Evolutionary conservation across 2,797 vertebrate genomes (phyloP).

Genomic region (Poeciliopsis turneri): DNA sequence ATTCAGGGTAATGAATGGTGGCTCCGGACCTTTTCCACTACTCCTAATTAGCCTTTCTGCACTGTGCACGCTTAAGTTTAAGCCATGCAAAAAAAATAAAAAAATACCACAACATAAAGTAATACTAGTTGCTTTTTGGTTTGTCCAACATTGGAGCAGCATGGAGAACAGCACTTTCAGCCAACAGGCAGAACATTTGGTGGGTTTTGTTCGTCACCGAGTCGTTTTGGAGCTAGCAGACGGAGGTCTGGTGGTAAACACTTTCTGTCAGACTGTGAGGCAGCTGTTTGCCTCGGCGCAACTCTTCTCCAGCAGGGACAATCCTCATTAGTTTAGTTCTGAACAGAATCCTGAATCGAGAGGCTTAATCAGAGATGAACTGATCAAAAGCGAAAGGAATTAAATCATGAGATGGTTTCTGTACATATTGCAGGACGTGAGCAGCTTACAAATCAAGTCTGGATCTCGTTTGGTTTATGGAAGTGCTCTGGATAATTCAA

Average conservation of each 20-base stretch:
- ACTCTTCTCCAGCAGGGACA: neutral
- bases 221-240: neutral
- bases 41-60: neutral
- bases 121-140: neutral
- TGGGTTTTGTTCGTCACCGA: slow-evolving; percentile 2
- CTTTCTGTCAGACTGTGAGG: slow-evolving; percentile 4
- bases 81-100: neutral
- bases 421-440: neutral
- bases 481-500: neutral
- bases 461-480: neutral
- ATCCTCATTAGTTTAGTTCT: neutral
- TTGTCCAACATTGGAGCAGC: neutral
- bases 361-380: neutral
- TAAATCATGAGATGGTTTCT: neutral
- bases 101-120: neutral
- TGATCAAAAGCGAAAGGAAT: neutral
- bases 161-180: neutral
- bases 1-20: neutral
- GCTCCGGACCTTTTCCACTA: neutral
- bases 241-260: neutral
- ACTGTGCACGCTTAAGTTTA: neutral
- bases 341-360: neutral
- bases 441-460: neutral
- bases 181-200: slow-evolving; percentile 1
- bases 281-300: neutral